These are phyloP conservation scores for Mesopsocus fuscifrons DNA, from an alignment of 2,888 invertebrate species.

Conservation along the genomic window DNA sequence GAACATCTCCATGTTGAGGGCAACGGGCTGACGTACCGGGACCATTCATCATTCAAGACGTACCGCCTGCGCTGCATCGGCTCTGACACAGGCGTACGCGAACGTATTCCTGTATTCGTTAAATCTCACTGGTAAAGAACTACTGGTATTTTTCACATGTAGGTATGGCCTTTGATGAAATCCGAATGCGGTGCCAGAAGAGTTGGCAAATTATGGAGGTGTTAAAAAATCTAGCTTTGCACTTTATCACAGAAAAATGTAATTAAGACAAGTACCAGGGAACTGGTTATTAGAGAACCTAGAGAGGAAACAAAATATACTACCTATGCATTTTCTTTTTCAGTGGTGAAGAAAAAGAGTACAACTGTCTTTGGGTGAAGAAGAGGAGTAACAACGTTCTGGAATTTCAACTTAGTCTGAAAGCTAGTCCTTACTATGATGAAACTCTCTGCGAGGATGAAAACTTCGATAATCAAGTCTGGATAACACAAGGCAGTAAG, in stretches of 20 bases:
- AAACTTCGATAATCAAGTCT: constrained; percentile 32
- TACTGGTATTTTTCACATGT: no score
- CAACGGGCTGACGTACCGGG: constrained; percentile 29
- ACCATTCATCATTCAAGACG: constrained; percentile 31
- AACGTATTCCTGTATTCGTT: constrained; percentile 30
- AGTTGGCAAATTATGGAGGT: no score
- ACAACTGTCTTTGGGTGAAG: constrained; percentile 37
- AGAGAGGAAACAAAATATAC: no score
- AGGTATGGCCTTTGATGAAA: no score
- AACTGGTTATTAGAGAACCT: no score
- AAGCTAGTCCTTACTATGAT: constrained; percentile 24
- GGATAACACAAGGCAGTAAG: constrained; percentile 44
- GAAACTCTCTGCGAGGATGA: constrained; percentile 27
- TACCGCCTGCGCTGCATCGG: constrained; percentile 30
- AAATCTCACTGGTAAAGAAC: constrained; percentile 31
- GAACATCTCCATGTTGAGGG: constrained; percentile 32
- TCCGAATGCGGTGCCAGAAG: no score
- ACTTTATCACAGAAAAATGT: no score
- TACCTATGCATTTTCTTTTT: no score
- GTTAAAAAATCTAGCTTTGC: no score
- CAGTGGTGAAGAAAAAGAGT: constrained; percentile 36
- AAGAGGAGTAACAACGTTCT: constrained; percentile 37
- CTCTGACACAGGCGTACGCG: constrained; percentile 20
- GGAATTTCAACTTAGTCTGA: constrained; percentile 33
- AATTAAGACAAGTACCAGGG: no score